phyloP scores from a whole-genome alignment of 2,888 invertebrate species.

The Nemapogon koenigi region DNA sequence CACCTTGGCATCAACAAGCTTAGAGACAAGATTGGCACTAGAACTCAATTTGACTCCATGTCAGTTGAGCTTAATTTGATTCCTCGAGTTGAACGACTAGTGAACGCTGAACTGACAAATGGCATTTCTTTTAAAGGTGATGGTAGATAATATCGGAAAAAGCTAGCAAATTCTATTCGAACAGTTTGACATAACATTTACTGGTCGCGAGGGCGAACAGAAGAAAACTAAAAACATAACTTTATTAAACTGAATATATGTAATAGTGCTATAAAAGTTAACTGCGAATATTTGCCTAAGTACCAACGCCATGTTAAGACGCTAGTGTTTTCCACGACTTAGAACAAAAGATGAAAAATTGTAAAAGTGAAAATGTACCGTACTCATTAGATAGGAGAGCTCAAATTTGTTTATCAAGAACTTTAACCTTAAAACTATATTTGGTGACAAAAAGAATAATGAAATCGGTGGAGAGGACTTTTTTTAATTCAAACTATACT shows the following conservation, averaged over 20 bases:
- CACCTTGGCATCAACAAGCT: too few relatives aligned
- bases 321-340: constrained; percentile 15
- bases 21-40: too few relatives aligned
- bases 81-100: too few relatives aligned
- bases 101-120: too few relatives aligned
- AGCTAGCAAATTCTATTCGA: too few relatives aligned
- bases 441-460: constrained; percentile 29
- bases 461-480: constrained; percentile 17
- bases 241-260: constrained; percentile 45
- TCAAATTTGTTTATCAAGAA: constrained; percentile 22
- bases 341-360: constrained; percentile 37
- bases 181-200: too few relatives aligned
- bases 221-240: constrained; percentile 35
- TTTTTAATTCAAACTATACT: too few relatives aligned
- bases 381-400: constrained; percentile 22
- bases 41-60: too few relatives aligned
- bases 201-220: too few relatives aligned
- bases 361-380: constrained; percentile 22
- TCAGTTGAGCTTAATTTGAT: too few relatives aligned
- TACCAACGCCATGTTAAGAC: constrained; percentile 24
- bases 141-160: too few relatives aligned
- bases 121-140: too few relatives aligned
- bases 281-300: constrained; percentile 49
- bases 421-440: constrained; percentile 33
- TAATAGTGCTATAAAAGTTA: constrained; percentile 52